Evolutionary conservation across 37 sponge, comb jelly and placozoan genomes (phyloP).

Genomic region (Oopsacas minuta): DNA sequence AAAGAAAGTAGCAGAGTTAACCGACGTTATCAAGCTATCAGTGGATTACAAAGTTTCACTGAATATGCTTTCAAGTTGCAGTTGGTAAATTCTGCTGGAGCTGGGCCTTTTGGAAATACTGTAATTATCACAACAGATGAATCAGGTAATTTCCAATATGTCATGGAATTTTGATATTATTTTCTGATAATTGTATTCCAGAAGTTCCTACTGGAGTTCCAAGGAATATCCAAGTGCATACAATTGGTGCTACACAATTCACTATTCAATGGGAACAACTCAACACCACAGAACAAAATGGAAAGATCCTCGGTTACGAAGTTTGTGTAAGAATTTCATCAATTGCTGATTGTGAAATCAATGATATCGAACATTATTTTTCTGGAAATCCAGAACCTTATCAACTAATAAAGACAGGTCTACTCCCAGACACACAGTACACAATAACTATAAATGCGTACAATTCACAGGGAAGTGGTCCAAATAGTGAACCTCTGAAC

Average conservation of each 20-base stretch:
- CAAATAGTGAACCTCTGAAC: neutral
- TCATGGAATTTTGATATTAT: neutral
- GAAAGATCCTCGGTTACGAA: neutral
- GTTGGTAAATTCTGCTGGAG: neutral
- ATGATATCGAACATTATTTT: neutral
- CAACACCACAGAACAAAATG: neutral
- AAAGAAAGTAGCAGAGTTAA: neutral
- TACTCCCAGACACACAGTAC: neutral
- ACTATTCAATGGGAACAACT: neutral
- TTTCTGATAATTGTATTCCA: neutral
- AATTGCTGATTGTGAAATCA: neutral
- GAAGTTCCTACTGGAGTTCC: neutral
- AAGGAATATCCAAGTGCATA: neutral
- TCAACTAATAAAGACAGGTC: neutral
- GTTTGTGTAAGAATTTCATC: neutral
- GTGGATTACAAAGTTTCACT: neutral
- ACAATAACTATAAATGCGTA: neutral
- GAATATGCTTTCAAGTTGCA: neutral
- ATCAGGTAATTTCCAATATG: neutral
- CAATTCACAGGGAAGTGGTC: neutral
- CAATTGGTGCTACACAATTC: neutral
- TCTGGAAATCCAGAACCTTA: neutral
- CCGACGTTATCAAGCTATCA: neutral
- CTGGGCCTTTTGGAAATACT: neutral
- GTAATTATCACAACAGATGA: neutral